Base-by-base conservation (phyloP, 2,888 invertebrate genomes). In the Agonopterix heracliana region DNA sequence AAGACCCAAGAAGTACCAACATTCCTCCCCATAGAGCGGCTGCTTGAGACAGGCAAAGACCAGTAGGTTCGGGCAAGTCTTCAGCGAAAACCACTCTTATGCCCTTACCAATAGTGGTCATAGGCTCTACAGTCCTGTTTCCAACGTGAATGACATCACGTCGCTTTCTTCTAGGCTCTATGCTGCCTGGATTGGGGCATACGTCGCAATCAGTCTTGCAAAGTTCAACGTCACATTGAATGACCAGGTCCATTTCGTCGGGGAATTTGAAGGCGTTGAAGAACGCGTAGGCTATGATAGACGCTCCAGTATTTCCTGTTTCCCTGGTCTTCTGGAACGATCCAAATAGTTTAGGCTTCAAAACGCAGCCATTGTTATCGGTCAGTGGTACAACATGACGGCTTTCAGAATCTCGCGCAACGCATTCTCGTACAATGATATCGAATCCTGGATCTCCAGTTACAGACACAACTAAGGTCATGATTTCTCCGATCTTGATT, bases 221-320 rank as follows among this genome's bases (percentile, higher is more conserved):
- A 0, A 95, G 80, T 66, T 95, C 95, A 0, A 95, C 93, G 55
- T 95, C 94, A 64, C 95, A 95, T 71, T 95, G 95, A 51, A 95
- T 91, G 59, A 93, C 92, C 45, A 95, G 81, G 62, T 95, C 95
- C 93, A 95, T 95, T 45, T 94, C 92, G 65, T 95, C 95, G 0
- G 95, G 95, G 87, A 95, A 95, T 77, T 95, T 95, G 78, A 94
- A 94, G 0, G 94, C 94, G 68, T 93, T 94, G 81, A 95, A 94
- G 88, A 89, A 94, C 0, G 95, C 94, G 62, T 91, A 95, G 0
- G 94, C 94, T 26, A 95, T 92, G 14, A 95, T 90, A 3, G 93
- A 92, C 8, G 93, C 93, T 13, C 93, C 93, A 0, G 92, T 91
- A 54, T 91, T 92, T 41, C 93, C 93, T 3, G 94, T 94, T 2